Conservation (phyloP, 2,113 vertebrate genomes). For the Halcyon malimbica region DNA sequence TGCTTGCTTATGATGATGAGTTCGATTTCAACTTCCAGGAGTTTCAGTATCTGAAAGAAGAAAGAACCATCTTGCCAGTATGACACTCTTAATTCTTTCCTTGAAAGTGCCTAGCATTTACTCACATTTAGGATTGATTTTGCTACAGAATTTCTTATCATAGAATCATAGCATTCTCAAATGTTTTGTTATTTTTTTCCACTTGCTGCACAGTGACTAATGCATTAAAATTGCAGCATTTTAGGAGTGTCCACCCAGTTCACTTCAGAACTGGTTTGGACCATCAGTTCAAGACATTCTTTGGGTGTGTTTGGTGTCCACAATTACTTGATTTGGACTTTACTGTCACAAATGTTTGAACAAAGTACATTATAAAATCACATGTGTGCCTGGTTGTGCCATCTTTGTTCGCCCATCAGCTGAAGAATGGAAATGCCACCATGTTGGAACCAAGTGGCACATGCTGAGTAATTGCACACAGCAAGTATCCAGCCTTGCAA, state of each 20-base stretch:
- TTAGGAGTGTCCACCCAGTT: neutral
- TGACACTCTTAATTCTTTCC: neutral
- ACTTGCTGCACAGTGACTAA: fast-evolving
- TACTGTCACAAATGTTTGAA: neutral
- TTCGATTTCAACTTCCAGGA: slow-evolving; percentile 94
- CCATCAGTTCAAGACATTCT: neutral
- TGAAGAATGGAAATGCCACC: neutral
- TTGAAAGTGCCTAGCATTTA: neutral
- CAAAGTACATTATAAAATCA: neutral
- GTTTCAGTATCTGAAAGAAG: slow-evolving; percentile 85
- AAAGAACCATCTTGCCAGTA: slow-evolving; percentile 85
- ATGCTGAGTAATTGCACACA: neutral
- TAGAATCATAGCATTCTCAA: neutral
- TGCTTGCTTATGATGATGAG: slow-evolving; percentile 82
- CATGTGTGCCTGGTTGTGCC: neutral
- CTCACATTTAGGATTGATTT: neutral
- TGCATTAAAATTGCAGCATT: neutral
- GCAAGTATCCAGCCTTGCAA: neutral
- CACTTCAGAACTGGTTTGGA: neutral
- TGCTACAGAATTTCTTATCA: neutral
- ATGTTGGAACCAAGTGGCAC: neutral
- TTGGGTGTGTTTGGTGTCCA: neutral
- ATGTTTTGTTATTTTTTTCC: neutral
- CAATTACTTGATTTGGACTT: neutral
- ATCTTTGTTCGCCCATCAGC: neutral